Evolutionary conservation across 2,113 vertebrate genomes (phyloP).

Genomic region (Anolis sagrei): DNA sequence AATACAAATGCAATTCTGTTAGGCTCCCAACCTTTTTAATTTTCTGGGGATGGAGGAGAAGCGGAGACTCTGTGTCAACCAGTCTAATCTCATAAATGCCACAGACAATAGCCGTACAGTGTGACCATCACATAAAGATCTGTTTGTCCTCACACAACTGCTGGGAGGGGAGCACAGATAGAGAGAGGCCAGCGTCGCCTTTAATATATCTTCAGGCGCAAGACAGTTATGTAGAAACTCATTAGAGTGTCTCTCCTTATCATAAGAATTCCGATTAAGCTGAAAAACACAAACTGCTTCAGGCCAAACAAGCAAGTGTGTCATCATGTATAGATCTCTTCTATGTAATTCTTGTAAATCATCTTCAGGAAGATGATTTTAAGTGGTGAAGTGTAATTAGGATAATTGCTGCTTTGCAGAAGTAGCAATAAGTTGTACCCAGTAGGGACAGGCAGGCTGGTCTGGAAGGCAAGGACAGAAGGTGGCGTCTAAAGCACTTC

Average conservation of each 20-base stretch:
- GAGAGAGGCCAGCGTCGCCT: slow-evolving; percentile 32
- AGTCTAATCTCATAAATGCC: not conserved
- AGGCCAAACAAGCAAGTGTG: slow-evolving; percentile 70
- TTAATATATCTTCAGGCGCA: slow-evolving; percentile 53
- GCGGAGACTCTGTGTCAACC: not conserved
- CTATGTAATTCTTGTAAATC: slow-evolving; percentile 73
- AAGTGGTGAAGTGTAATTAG: slow-evolving; percentile 73
- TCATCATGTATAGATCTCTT: slow-evolving; percentile 66
- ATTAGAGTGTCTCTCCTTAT: slow-evolving; percentile 64
- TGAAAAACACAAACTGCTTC: slow-evolving; percentile 69
- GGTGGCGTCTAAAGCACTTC: not conserved
- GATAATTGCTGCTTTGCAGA: slow-evolving; percentile 76
- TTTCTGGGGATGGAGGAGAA: slow-evolving; percentile 4
- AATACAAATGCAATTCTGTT: rapidly evolving
- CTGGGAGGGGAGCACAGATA: not conserved
- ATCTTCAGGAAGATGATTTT: slow-evolving; percentile 72
- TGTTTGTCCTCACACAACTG: slow-evolving; percentile 45
- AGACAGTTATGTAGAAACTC: slow-evolving; percentile 54
- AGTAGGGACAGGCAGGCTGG: slow-evolving; percentile 60
- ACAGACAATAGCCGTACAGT: slow-evolving; percentile 14
- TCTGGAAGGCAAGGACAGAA: slow-evolving; percentile 49
- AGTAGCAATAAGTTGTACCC: slow-evolving; percentile 71
- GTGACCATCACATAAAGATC: slow-evolving; percentile 9
- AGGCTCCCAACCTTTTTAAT: slow-evolving; percentile 22
- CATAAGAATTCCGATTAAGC: slow-evolving; percentile 69